Conservation (phyloP, 2,113 vertebrate genomes). For the Ophiodon elongatus region DNA sequence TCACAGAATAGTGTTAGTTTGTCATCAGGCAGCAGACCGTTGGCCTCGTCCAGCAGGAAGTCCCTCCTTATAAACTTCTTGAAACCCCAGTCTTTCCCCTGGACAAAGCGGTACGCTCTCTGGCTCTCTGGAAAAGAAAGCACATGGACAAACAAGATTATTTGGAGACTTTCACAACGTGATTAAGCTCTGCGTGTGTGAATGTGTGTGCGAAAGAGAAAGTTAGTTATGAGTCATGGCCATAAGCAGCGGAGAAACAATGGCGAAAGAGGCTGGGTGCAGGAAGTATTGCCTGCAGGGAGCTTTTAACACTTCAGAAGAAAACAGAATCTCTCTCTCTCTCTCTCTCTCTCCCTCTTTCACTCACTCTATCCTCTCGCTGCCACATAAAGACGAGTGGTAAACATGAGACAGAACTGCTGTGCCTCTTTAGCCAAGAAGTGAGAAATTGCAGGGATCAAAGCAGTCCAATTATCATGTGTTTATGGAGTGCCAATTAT, state of each 20-base stretch:
- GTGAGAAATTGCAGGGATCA: constrained; percentile 80
- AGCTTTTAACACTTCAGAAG: constrained; percentile 80
- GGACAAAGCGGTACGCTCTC: constrained; percentile 92
- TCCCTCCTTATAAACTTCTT: constrained; percentile 95
- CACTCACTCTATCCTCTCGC: constrained; percentile 51
- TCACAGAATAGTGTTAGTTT: constrained; percentile 95
- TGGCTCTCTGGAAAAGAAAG: constrained; percentile 88
- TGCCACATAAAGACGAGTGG: constrained; percentile 72
- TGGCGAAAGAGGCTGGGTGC: constrained; percentile 70
- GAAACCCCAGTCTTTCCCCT: constrained; percentile 96
- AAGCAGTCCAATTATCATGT: constrained; percentile 82
- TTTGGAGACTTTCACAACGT: constrained; percentile 42
- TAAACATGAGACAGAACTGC: constrained; percentile 74
- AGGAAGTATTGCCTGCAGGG: constrained; percentile 78
- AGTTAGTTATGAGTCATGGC: constrained; percentile 72
- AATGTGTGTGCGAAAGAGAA: constrained; percentile 54
- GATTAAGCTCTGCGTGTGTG: constrained; percentile 60
- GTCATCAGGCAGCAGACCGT: constrained; percentile 93
- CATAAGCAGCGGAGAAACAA: constrained; percentile 72
- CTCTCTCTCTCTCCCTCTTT: constrained; percentile 21
- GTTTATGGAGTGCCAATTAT: constrained; percentile 83
- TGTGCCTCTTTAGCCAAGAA: constrained; percentile 72
- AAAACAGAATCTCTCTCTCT: constrained; percentile 62
- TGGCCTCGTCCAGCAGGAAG: constrained; percentile 93
- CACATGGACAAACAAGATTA: constrained; percentile 60